A percentile compares a stretch with the other conserved stretches of the same genome.
Evolutionary conservation across 2,113 vertebrate genomes (phyloP).

Genomic region (Rhipidura dahli): DNA sequence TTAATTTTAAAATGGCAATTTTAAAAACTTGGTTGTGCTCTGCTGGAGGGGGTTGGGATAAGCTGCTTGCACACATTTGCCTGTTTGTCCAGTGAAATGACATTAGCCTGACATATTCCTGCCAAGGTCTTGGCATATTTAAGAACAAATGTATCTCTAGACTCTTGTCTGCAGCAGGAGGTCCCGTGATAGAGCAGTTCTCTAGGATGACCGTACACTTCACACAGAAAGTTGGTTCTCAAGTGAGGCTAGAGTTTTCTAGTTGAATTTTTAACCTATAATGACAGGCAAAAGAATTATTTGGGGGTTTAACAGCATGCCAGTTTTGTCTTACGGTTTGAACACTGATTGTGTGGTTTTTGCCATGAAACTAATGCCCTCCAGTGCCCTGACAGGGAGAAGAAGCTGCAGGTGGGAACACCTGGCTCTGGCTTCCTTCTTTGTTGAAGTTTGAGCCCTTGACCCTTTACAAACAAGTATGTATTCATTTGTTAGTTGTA

Average conservation of each 20-base stretch:
- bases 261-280: conserved; percentile 26
- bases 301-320: not conserved
- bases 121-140: conserved; percentile 49
- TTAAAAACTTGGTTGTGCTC: conserved; percentile 79
- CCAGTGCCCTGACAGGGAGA: conserved; percentile 45
- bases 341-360: not conserved
- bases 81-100: conserved; percentile 74
- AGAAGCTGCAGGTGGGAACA: conserved; percentile 25
- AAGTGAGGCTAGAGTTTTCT: conserved; percentile 22
- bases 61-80: conserved; percentile 76
- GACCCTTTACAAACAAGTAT: conserved; percentile 21
- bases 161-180: conserved; percentile 71
- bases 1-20: conserved; percentile 81
- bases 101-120: conserved; percentile 66
- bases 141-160: conserved; percentile 42
- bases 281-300: conserved; percentile 12
- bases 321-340: conserved; percentile 1
- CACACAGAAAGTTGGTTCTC: conserved; percentile 48
- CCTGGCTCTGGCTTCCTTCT: conserved; percentile 20
- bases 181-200: conserved; percentile 55
- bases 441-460: conserved; percentile 28
- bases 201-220: conserved; percentile 39
- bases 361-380: conserved; percentile 41
- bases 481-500: conserved; percentile 34
- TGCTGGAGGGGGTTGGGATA: conserved; percentile 77